Percentiles rank a stretch among this genome's conserved stretches.
phyloP scores from a whole-genome alignment of 2,888 invertebrate genomes.

The Sturmia bella region DNA sequence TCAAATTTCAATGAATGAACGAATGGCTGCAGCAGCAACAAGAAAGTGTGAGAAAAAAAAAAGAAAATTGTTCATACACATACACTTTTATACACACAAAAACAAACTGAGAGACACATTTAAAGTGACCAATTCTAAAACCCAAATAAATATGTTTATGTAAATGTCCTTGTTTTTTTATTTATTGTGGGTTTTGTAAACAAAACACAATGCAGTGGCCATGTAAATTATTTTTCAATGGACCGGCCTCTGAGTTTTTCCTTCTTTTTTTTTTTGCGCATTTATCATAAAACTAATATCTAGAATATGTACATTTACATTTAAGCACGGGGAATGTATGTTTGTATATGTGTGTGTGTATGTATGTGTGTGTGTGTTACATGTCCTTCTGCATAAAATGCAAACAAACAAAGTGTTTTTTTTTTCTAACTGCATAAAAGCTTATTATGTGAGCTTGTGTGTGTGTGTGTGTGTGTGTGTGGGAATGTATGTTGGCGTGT shows the following conservation, averaged over 20 bases:
- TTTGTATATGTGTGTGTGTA: neutral
- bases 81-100: neutral
- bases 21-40: conserved; percentile 45
- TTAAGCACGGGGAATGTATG: neutral
- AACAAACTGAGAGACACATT: neutral
- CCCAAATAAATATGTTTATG: conserved; percentile 22
- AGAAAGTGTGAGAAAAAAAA: conserved; percentile 41
- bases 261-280: neutral
- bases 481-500: too few relatives aligned
- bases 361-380: conserved; percentile 18
- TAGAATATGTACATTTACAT: neutral
- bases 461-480: neutral
- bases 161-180: conserved; percentile 58
- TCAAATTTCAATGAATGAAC: conserved; percentile 55
- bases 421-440: conserved; percentile 51
- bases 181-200: conserved; percentile 40
- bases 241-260: conserved; percentile 32
- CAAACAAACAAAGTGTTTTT: conserved; percentile 33
- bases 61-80: neutral
- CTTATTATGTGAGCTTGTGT: conserved; percentile 51
- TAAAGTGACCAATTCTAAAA: conserved; percentile 54
- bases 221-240: conserved; percentile 56
- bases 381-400: conserved; percentile 47
- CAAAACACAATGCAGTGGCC: conserved; percentile 47
- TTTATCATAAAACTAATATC: conserved; percentile 11